Evolutionary conservation across 1,140 invertebrate genomes (phyloP), one percentile per base, ranked within the genome.

Genomic region (Eurosta solidaginis): DNA sequence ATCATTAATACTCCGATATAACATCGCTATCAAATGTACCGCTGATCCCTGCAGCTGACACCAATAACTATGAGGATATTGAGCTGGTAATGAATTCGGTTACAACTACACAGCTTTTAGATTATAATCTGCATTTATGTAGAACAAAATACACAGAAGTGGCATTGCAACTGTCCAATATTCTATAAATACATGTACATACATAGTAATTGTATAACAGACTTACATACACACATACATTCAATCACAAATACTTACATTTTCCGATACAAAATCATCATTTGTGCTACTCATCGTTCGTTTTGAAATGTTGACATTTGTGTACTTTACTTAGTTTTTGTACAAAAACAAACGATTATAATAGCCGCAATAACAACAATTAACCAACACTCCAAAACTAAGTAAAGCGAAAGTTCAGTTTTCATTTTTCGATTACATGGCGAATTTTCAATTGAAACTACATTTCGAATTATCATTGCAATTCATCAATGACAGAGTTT

Each of bases 401-500:
- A 10, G 40, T 29, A 59, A 36, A 68, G 59, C 36, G 33, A 40
- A 68, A 68, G 27, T 12, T 17, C 14, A 45, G 22, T 63, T 20
- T 50, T 76, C 74, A 76, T 76, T 47, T 76, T 76, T 75, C 45
- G 74, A 50, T 33, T 76, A 50, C 33, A 50, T 49, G 36, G 59
- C 59, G 59, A 68, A 68, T 68, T 68, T 68, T 68, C 59, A 68
- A 68, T 68, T 68, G 59, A 7, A 40, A 33, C 59, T 20, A 36
- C 59, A 68, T 20, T 14, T 33, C 59, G 59, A 40, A 68, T 68
- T 68, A 68, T 68, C 49, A 75, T 78, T 74, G 47, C 77, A 78
- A 74, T 78, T 74, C 50, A 76, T 76, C 75, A 50, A 76, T 76
- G 75, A 76, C 49, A 76, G 17, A 3, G 45, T 29, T 52, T 5